These are phyloP conservation scores for Cyprinodon diabolis DNA, from an alignment of 2,797 vertebrate genomes.

Conservation along the genomic window DNA sequence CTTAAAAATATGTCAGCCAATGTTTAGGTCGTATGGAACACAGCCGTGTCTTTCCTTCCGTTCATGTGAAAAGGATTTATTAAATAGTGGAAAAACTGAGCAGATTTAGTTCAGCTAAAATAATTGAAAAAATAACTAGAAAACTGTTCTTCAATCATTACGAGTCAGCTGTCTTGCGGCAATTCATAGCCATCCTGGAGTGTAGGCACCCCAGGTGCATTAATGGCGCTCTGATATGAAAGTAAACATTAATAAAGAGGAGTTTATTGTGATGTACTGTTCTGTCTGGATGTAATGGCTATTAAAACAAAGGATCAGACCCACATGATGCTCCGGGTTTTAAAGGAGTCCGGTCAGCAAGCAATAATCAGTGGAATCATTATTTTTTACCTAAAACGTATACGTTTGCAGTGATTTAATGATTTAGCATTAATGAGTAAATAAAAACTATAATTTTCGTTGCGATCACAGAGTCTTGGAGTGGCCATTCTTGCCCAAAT, in stretches of 20 bases:
- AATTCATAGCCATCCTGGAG: constrained; percentile 1
- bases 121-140: background rate
- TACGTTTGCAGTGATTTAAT: too few relatives aligned
- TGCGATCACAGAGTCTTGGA: too few relatives aligned
- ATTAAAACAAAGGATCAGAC: constrained; percentile 17
- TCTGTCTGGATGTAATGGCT: background rate
- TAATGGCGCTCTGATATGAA: background rate
- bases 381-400: too few relatives aligned
- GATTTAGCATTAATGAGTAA: too few relatives aligned
- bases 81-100: background rate
- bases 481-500: too few relatives aligned
- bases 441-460: too few relatives aligned
- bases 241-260: background rate
- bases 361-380: too few relatives aligned
- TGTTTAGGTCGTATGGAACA: background rate
- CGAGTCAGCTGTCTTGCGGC: constrained; percentile 16
- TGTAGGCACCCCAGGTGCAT: background rate
- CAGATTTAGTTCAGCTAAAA: constrained; percentile 5
- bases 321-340: constrained; percentile 24
- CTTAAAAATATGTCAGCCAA: background rate
- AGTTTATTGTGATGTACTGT: constrained; percentile 9
- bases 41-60: background rate
- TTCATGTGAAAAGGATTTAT: background rate
- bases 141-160: background rate
- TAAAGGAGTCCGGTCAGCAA: background rate